Evolutionary conservation across 1,140 invertebrate genomes (phyloP), one percentile per base, ranked within the genome.

Genomic region (Drosophila bifasciata): DNA sequence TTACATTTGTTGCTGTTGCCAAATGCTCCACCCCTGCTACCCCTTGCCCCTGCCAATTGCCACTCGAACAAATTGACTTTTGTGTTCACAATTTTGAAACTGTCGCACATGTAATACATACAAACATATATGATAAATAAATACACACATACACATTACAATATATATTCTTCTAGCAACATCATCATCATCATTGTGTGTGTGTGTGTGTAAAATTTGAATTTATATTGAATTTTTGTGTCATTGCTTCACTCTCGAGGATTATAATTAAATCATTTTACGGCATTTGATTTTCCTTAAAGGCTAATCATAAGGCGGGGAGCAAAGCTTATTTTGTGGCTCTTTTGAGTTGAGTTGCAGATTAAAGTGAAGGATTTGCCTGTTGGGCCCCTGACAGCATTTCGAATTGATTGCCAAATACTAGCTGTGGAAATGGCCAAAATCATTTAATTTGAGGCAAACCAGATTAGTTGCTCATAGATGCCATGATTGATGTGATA

Each of bases 1-100:
- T 55, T 25, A 58, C 77, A 49, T 78, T 62, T 76, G 79, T 63
- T 45, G 51, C 60, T 15, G 51, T 55, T 15, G 40, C 41, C 21
- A 39, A 60, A 46, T 39, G 57, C 49, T 40, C n/a, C 9, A 9
- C 40, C 28, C 6, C 40, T 52, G 52, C n/a, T 28, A 9, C 40
- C 28, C 6, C 40, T 0, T 16, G 25, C 40, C 9, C 21, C 61
- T 25, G 25, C 61, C 17, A 16, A 19, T 56, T 40, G n/a, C 43
- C 77, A 66, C 61, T 75, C 80, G n/a, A 79, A 68, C 67, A 90
- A 89, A 89, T 86, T 89, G 86, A 75, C 74, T 89, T 89, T 89
- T 80, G 85, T 80, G 60, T 75, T 66, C 59, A 45, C 73, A 63
- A 85, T 78, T 78, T 86, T 57, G 66, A 83, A 83, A 67, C 76